These are phyloP conservation scores for Parauchenoglanis punctatus DNA, from an alignment of 2,797 vertebrate species.

Conservation along the genomic window DNA sequence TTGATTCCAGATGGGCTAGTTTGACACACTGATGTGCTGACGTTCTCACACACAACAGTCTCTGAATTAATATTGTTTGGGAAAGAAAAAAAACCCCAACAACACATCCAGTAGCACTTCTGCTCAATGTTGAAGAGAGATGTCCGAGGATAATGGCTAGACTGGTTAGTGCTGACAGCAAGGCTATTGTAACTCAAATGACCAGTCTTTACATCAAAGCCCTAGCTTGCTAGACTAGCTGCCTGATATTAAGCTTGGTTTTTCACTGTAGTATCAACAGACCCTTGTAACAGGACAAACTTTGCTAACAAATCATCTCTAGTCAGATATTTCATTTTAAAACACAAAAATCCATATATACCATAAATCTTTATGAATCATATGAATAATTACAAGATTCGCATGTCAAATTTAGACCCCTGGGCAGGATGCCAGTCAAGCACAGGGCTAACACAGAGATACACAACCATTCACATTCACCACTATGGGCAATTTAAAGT, in stretches of 20 bases:
- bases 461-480: too few species aligned
- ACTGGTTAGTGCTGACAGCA: neutral
- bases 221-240: neutral
- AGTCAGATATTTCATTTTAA: neutral
- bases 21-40: neutral
- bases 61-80: neutral
- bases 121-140: neutral
- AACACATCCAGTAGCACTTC: neutral
- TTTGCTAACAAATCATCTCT: neutral
- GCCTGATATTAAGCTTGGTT: neutral
- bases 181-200: neutral
- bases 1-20: neutral
- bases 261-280: neutral
- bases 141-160: neutral
- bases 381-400: neutral
- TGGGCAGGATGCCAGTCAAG: too few species aligned
- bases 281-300: neutral
- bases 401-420: neutral
- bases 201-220: neutral
- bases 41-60: neutral
- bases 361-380: neutral
- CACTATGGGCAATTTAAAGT: too few species aligned
- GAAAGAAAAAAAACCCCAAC: neutral
- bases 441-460: too few species aligned
- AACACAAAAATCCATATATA: neutral